These are phyloP conservation scores for Drosophila asahinai DNA, from an alignment of 1,140 invertebrate species.

Conservation along the genomic window DNA sequence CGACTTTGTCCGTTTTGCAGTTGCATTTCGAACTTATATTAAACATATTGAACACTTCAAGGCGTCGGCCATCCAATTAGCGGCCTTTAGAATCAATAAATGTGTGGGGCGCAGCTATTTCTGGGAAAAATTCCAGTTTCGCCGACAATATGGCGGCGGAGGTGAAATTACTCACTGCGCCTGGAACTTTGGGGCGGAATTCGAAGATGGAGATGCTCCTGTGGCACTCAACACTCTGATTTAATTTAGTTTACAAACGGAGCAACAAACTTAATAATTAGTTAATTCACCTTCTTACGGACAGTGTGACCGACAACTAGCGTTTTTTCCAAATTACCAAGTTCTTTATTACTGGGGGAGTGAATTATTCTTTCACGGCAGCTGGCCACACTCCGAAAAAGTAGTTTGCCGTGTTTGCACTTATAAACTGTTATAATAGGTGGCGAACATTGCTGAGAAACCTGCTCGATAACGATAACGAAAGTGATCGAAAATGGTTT, in stretches of 20 bases:
- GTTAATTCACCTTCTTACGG: constrained; percentile 54
- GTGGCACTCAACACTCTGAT: constrained; percentile 5
- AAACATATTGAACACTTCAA: constrained; percentile 17
- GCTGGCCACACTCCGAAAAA: neutral
- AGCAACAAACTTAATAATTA: constrained; percentile 34
- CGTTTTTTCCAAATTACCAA: too few species aligned
- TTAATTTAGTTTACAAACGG: constrained; percentile 13
- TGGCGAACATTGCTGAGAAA: neutral
- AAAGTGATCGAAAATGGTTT: too few species aligned
- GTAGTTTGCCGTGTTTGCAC: too few species aligned
- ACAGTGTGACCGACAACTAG: constrained; percentile 18
- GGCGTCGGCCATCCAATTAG: constrained; percentile 35
- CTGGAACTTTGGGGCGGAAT: constrained; percentile 8
- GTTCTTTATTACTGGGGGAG: too few species aligned
- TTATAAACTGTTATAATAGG: neutral
- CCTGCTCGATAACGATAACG: too few species aligned
- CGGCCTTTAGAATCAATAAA: constrained; percentile 51
- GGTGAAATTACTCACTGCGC: constrained; percentile 53
- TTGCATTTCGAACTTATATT: constrained; percentile 25
- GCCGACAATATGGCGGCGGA: constrained; percentile 71
- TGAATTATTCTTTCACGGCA: neutral
- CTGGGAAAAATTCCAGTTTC: constrained; percentile 13
- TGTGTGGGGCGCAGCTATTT: constrained; percentile 50
- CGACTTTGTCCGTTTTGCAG: constrained; percentile 23
- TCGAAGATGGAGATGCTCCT: constrained; percentile 5